Evolutionary conservation across 92 coral and sea anemone species (phyloP).

Genomic region (Pocillopora grandis): DNA sequence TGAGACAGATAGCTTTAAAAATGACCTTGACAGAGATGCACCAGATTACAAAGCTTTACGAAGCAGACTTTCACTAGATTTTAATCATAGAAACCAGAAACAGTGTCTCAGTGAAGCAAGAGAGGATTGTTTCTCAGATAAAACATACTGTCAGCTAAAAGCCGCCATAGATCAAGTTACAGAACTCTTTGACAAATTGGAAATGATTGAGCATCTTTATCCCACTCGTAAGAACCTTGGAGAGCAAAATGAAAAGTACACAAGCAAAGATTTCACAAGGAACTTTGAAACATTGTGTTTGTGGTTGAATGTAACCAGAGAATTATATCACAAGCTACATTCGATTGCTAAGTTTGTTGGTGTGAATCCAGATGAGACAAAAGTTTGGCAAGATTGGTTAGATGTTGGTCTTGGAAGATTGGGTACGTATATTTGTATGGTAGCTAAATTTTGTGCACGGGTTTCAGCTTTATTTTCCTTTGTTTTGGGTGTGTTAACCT

Average conservation of each 20-base stretch:
- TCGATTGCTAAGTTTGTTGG: constrained; percentile 81
- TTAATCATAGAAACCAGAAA: constrained; percentile 3
- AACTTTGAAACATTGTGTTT: constrained; percentile 79
- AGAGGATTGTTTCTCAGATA: background rate
- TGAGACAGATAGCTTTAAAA: background rate
- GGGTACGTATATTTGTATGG: constrained; percentile 19
- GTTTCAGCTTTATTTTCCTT: too few relatives aligned
- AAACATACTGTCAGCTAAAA: constrained; percentile 37
- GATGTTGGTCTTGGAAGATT: constrained; percentile 81
- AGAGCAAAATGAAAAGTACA: constrained; percentile 70
- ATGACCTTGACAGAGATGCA: background rate
- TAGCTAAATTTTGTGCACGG: too few relatives aligned
- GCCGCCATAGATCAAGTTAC: constrained; percentile 67
- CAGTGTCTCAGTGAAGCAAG: background rate
- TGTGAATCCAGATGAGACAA: constrained; percentile 63
- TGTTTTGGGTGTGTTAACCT: too few relatives aligned
- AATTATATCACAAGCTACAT: constrained; percentile 82
- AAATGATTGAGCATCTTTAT: constrained; percentile 78
- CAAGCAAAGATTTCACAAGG: constrained; percentile 56
- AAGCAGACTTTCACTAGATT: constrained; percentile 1
- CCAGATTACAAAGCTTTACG: background rate
- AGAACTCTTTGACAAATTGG: constrained; percentile 67
- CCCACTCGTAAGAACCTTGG: constrained; percentile 83
- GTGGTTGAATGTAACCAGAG: constrained; percentile 87
- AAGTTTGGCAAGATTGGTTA: constrained; percentile 88